These are phyloP conservation scores for Tragelaphus buxtoni DNA, from an alignment of 2,113 vertebrate species.

Conservation along the genomic window DNA sequence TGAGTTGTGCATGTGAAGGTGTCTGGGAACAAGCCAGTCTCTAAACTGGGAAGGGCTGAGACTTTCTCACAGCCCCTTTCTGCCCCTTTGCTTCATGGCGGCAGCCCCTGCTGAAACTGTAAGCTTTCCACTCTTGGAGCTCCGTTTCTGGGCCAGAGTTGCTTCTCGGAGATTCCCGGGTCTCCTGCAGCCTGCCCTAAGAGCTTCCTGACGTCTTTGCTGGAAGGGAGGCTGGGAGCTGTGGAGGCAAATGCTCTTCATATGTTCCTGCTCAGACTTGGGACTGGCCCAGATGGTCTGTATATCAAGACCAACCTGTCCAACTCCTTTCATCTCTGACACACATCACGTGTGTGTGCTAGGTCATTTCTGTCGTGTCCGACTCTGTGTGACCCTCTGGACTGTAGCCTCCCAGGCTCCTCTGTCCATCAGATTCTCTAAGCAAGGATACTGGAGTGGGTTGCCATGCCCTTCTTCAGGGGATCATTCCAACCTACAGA, in stretches of 20 bases:
- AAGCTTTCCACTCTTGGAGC: background rate
- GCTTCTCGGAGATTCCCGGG: background rate
- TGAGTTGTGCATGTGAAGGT: background rate
- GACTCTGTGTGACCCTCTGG: background rate
- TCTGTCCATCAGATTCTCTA: background rate
- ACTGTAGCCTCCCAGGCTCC: background rate
- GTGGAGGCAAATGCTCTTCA: background rate
- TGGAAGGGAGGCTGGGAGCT: background rate
- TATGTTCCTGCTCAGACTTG: background rate
- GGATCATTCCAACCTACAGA: background rate
- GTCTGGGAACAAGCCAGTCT: background rate
- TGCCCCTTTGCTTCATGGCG: background rate
- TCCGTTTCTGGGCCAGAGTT: background rate
- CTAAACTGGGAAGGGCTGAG: background rate
- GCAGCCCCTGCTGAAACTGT: background rate
- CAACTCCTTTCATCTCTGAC: background rate
- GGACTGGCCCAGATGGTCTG: background rate
- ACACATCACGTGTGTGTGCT: background rate
- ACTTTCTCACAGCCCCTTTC: background rate
- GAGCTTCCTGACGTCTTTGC: background rate
- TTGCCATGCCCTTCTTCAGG: background rate
- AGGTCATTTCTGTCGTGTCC: background rate
- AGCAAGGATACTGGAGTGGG: background rate
- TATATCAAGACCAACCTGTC: background rate
- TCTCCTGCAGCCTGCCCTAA: background rate